These are phyloP conservation scores for Echinops telfairi DNA, from an alignment of 2,113 vertebrate species.

Conservation along the genomic window DNA sequence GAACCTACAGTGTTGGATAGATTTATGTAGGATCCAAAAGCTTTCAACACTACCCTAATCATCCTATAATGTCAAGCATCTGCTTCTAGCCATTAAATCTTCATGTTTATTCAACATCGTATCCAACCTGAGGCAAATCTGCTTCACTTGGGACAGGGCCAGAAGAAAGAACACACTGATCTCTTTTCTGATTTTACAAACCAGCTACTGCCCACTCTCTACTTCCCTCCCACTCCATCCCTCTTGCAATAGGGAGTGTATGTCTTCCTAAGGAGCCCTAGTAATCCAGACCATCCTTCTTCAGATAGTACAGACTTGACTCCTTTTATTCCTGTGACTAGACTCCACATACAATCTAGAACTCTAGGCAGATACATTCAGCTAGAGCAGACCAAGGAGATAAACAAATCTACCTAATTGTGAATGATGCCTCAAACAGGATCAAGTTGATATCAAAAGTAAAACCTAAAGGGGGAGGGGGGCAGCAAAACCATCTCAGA, in stretches of 20 bases:
- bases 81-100: background rate
- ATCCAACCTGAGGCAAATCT: background rate
- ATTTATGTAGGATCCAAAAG: background rate
- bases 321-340: background rate
- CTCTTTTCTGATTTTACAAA: background rate
- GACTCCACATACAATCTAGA: background rate
- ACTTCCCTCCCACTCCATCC: background rate
- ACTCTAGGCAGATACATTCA: background rate
- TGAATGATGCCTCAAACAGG: background rate
- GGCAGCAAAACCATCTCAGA: background rate
- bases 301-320: conserved; percentile 11
- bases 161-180: background rate
- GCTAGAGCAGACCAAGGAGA: background rate
- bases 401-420: background rate
- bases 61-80: background rate
- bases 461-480: background rate
- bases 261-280: background rate
- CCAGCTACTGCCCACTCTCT: background rate
- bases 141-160: background rate
- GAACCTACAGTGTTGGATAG: background rate
- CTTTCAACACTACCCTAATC: background rate
- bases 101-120: conserved; percentile 1
- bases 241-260: background rate
- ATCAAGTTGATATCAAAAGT: background rate
- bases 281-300: background rate